phyloP scores from a whole-genome alignment of 2,888 invertebrate species.

The Drosophila niveifrons region DNA sequence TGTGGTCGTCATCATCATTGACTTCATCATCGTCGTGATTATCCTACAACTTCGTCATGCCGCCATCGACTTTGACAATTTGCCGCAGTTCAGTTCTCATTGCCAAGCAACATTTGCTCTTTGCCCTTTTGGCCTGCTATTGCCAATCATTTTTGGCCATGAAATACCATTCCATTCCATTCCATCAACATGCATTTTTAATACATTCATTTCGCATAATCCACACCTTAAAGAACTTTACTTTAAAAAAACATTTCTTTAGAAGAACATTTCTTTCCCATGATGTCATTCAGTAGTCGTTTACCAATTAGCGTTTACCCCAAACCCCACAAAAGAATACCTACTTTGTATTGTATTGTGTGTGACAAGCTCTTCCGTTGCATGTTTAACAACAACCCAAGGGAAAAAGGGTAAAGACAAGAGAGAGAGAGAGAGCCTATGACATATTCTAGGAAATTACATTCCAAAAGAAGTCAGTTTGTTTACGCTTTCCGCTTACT shows the following conservation, averaged over 20 bases:
- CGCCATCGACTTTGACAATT: constrained; percentile 43
- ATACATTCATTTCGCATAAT: constrained; percentile 58
- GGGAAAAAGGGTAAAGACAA: constrained; percentile 19
- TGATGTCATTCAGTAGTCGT: constrained; percentile 46
- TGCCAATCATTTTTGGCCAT: constrained; percentile 45
- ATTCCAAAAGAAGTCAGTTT: constrained; percentile 29
- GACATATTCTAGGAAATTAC: constrained; percentile 51
- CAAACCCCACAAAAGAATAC: not conserved
- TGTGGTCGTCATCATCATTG: constrained; percentile 53
- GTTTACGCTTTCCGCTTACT: constrained; percentile 33
- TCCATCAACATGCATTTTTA: constrained; percentile 46
- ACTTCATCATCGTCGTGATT: constrained; percentile 28
- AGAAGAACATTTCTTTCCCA: constrained; percentile 44
- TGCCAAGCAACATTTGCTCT: constrained; percentile 9
- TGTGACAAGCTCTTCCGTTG: constrained; percentile 51
- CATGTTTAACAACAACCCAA: constrained; percentile 40
- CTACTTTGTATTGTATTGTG: constrained; percentile 8
- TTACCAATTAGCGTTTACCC: constrained; percentile 41
- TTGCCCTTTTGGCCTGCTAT: constrained; percentile 24
- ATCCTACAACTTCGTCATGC: constrained; percentile 36
- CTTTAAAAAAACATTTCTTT: constrained; percentile 21
- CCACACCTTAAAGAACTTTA: not conserved
- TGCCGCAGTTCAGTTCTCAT: constrained; percentile 21
- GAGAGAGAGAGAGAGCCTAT: constrained; percentile 13
- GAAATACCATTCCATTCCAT: constrained; percentile 44